These are phyloP conservation scores for Larimichthys crocea DNA, from an alignment of 2,113 vertebrate species.

Conservation along the genomic window DNA sequence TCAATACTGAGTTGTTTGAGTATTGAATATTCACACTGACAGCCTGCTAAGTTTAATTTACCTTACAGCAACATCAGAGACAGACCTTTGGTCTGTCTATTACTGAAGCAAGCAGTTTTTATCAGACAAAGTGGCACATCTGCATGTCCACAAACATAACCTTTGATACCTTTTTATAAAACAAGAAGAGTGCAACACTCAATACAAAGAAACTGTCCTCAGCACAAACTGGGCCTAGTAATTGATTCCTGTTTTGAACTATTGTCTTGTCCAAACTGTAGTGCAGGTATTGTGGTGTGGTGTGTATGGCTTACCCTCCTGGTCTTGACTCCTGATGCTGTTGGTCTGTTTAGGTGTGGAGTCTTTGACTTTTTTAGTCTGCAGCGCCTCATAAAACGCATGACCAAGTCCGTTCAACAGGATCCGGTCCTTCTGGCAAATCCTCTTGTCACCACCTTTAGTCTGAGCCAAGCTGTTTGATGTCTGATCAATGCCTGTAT, in stretches of 20 bases:
- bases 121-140: background rate
- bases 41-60: background rate
- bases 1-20: background rate
- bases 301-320: constrained; percentile 62
- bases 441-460: constrained; percentile 63
- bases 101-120: background rate
- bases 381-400: constrained; percentile 77
- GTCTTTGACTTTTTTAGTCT: constrained; percentile 69
- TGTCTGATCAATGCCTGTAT: constrained; percentile 40
- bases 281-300: background rate
- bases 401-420: constrained; percentile 78
- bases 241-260: constrained; percentile 8
- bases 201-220: background rate
- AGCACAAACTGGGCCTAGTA: background rate
- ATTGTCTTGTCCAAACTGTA: background rate
- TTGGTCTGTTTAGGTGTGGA: constrained; percentile 46
- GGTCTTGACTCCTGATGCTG: constrained; percentile 52
- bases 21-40: background rate
- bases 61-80: background rate
- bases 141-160: constrained; percentile 2
- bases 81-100: background rate
- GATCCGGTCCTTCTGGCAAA: constrained; percentile 71
- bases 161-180: background rate
- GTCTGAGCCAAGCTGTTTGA: constrained; percentile 10
- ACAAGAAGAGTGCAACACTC: background rate